phyloP scores from a whole-genome alignment of 2,113 vertebrate genomes.

The Saccopteryx leptura region DNA sequence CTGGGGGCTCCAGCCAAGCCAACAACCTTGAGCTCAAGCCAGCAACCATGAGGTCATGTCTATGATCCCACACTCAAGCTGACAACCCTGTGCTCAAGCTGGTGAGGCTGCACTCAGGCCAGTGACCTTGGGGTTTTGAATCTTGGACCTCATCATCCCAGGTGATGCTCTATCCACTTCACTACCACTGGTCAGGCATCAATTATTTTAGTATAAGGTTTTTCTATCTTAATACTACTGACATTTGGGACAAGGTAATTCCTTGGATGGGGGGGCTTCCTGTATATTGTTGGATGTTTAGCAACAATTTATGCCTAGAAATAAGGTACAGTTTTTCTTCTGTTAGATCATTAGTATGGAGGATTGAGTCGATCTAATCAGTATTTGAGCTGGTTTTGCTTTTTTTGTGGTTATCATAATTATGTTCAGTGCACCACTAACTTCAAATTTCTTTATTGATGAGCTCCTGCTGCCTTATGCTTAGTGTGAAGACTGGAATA shows the following conservation, averaged over 20 bases:
- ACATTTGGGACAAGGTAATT: neutral
- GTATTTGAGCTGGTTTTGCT: neutral
- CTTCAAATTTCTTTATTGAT: neutral
- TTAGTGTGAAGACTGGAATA: too few species aligned
- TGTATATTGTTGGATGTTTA: neutral
- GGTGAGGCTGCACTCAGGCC: too few species aligned
- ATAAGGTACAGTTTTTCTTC: neutral
- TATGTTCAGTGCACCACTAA: neutral
- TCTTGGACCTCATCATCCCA: too few species aligned
- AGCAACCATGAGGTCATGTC: too few species aligned
- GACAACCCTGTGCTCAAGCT: too few species aligned
- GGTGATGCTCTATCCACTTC: too few species aligned
- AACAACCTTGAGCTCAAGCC: too few species aligned
- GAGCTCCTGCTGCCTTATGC: neutral
- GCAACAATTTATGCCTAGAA: neutral
- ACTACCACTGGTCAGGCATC: too few species aligned
- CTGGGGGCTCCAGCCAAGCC: too few species aligned
- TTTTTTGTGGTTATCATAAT: neutral
- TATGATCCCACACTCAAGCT: too few species aligned
- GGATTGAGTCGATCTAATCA: neutral
- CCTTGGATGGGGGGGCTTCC: neutral
- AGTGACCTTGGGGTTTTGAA: too few species aligned
- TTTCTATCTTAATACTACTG: neutral
- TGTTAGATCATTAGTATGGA: neutral
- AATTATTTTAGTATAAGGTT: neutral